A percentile compares a stretch with the other conserved stretches of the same genome.
Evolutionary conservation across 2,113 vertebrate genomes (phyloP).

Genomic region (mouse (Mus musculus)): GRCm39 chr3:130995001-130995500

Average conservation of each 20-base stretch:
- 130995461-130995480: background rate
- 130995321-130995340: background rate
- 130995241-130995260: background rate
- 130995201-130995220: too few relatives aligned
- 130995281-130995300: conserved; percentile 7
- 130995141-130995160: too few relatives aligned
- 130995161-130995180: too few relatives aligned
- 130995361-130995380: background rate
- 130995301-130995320: background rate
- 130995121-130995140: too few relatives aligned
- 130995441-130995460: background rate
- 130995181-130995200: too few relatives aligned
- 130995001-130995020: background rate
- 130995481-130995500: background rate
- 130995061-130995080: background rate
- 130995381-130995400: background rate
- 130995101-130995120: too few relatives aligned
- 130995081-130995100: too few relatives aligned
- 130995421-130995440: background rate
- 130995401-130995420: too few relatives aligned
- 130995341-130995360: background rate
- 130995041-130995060: background rate
- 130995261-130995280: background rate
- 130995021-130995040: background rate
- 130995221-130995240: background rate